Evolutionary conservation across 1,140 invertebrate genomes (phyloP), one percentile per base, ranked within the genome.

Genomic region (Achatina immaculata): DNA sequence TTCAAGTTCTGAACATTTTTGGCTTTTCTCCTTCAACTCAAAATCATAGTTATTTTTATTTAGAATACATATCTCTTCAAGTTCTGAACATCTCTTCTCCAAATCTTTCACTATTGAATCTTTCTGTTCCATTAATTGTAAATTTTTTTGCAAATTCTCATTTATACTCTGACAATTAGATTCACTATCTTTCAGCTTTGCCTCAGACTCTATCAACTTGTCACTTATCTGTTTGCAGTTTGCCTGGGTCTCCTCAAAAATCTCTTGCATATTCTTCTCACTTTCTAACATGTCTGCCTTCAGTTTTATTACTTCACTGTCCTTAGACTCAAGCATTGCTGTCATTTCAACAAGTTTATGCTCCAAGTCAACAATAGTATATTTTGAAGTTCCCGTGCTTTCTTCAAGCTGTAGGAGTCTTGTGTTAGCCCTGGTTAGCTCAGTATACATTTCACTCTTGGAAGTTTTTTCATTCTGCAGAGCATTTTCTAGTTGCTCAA

Each of bases 401-500:
- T 89, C 87, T 58, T 89, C 83, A 16, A 89, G 65, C 68, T 89
- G 87, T n/a, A 88, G 74, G 7, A 89, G 81, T 65, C 88, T 85
- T 0, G 88, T 89, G 66, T 89, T 89, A 14, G 87, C 87, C 65
- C 86, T 83, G 68, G 85, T 80, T 45, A 89, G 82, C 74, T 89
- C 88, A 31, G 76, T 74, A 31, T 87, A 85, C 34, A 89, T 80
- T 24, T 81, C 85, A 69, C 86, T 86, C 66, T 89, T 88, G 51
- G 85, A 84, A 19, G 48, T 45, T 55, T 69, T 82, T 51, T 85
- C 84, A 43, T 68, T 45, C 55, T 71, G 65, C 21, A 81, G 48
- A 42, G 48, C 83, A 7, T 71, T 78, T 78, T 86, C 82, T 11
- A 84, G 73, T 24, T 81, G 80, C 36, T 81, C 74, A 76, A 83